Conservation (phyloP, 64 coral and sea anemone species). For the Trachythela sp. region DNA sequence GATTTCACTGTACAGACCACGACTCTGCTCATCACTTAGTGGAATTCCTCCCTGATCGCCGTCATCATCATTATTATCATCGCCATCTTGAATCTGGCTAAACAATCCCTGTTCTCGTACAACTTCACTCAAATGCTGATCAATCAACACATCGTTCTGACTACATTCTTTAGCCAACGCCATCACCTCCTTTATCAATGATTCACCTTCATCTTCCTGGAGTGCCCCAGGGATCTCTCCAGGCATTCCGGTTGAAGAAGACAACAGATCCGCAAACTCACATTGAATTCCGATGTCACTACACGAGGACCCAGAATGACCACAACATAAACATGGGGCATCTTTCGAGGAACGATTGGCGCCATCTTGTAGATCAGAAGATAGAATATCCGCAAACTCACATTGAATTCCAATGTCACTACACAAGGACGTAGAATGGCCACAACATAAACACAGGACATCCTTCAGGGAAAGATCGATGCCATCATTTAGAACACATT, state of each 20-base stretch:
- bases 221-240: background rate
- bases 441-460: background rate
- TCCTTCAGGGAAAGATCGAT: background rate
- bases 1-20: too few relatives aligned
- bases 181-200: slow-evolving; percentile 18
- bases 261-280: background rate
- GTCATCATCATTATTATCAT: background rate
- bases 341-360: background rate
- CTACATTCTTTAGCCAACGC: slow-evolving; percentile 11
- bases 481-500: background rate
- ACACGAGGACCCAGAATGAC: background rate
- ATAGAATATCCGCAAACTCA: background rate
- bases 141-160: slow-evolving; percentile 2
- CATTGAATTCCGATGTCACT: background rate
- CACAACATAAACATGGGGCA: background rate
- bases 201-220: background rate
- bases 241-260: background rate
- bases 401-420: background rate
- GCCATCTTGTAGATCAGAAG: background rate
- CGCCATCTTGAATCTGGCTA: background rate
- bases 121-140: slow-evolving; percentile 9
- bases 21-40: background rate
- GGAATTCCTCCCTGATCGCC: background rate
- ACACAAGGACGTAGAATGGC: background rate
- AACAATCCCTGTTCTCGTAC: background rate